Conservation (phyloP, 92 coral and sea anemone genomes). For the Zoanthus sociatus region DNA sequence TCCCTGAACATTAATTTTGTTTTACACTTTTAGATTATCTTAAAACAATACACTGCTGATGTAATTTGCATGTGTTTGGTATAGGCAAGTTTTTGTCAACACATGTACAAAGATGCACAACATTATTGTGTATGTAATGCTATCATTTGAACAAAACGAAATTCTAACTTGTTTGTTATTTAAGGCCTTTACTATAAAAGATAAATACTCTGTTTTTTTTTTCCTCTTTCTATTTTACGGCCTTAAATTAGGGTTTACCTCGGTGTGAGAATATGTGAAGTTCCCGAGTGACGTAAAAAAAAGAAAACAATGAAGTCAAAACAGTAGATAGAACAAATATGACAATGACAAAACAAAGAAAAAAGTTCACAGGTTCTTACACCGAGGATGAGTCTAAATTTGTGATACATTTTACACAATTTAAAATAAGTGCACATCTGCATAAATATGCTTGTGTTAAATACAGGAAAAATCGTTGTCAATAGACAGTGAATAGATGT, state of each 20-base stretch:
- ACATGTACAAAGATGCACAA: conserved; percentile 10
- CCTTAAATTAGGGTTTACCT: neutral
- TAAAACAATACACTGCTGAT: conserved; percentile 13
- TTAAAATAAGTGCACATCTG: neutral
- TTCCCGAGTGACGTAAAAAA: too few relatives aligned
- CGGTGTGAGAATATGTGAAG: too few relatives aligned
- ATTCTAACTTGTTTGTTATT: neutral
- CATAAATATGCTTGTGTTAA: neutral
- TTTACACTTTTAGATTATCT: conserved; percentile 7
- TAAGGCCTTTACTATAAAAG: neutral
- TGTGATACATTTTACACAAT: conserved; percentile 8
- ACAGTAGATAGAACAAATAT: too few relatives aligned
- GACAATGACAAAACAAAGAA: too few relatives aligned
- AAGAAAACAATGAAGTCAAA: too few relatives aligned
- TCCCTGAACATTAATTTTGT: conserved; percentile 13
- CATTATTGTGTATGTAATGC: conserved; percentile 11
- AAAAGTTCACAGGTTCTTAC: too few relatives aligned
- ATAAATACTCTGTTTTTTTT: too few relatives aligned
- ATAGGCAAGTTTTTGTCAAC: conserved; percentile 6
- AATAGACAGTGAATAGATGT: too few relatives aligned
- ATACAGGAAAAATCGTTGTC: too few relatives aligned
- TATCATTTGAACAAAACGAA: conserved; percentile 15
- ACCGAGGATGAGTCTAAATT: too few relatives aligned
- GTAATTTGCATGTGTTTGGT: conserved; percentile 21
- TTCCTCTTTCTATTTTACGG: too few relatives aligned